phyloP scores from a whole-genome alignment of 2,888 invertebrate genomes.

The Gymnosoma rotundatum region DNA sequence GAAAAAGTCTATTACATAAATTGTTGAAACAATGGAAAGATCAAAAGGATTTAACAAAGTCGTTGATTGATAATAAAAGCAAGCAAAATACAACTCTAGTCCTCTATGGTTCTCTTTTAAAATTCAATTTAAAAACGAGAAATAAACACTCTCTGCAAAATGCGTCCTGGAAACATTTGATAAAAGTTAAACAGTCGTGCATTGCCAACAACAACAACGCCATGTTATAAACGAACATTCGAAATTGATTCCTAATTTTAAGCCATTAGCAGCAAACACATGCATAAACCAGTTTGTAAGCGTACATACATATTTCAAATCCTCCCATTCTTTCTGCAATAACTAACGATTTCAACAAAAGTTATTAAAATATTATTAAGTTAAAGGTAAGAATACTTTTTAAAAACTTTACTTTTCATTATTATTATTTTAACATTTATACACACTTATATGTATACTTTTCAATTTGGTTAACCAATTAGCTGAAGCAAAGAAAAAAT shows the following conservation, averaged over 20 bases:
- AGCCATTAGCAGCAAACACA: conserved; percentile 39
- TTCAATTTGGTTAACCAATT: conserved; percentile 17
- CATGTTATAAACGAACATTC: conserved; percentile 49
- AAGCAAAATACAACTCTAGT: conserved; percentile 48
- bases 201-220: conserved; percentile 44
- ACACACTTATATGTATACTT: not conserved
- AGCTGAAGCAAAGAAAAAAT: conserved; percentile 7
- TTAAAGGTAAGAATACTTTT: conserved; percentile 49
- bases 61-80: conserved; percentile 9
- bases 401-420: not conserved
- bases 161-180: conserved; percentile 45
- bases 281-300: conserved; percentile 26
- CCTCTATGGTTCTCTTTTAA: conserved; percentile 48
- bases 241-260: conserved; percentile 55
- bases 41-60: conserved; percentile 47
- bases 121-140: conserved; percentile 40
- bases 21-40: conserved; percentile 46
- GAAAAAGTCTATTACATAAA: conserved; percentile 31
- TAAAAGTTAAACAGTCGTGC: conserved; percentile 18
- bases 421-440: not conserved
- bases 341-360: conserved; percentile 52
- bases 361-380: conserved; percentile 23
- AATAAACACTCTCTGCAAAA: conserved; percentile 16
- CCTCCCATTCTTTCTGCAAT: conserved; percentile 36
- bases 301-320: conserved; percentile 13